Evolutionary conservation across 1,140 invertebrate genomes (phyloP), one percentile per base, ranked within the genome.

Genomic region (Papilio machaon): DNA sequence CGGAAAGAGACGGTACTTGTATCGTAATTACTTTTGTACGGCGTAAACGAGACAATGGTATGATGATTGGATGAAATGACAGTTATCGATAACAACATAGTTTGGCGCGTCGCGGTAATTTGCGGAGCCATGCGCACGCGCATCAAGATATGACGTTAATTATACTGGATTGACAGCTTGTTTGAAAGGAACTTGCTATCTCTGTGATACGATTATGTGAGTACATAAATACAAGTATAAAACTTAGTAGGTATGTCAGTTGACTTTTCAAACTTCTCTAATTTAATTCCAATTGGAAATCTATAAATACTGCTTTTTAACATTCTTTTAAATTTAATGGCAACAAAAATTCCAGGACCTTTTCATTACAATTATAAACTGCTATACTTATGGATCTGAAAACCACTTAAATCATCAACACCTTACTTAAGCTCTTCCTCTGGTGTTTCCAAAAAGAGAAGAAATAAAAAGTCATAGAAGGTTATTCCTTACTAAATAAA

Each of bases 11-110:
- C 83, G 91, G 90, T 90, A 80, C 83, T 91, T 93, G 91, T 86
- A 82, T 74, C 81, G 88, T 91, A 94, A 94, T 93, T 94, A 93
- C 86, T 80, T 81, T 78, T 74, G 86, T 84, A 88, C 87, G 86
- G 91, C 86, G 92, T 90, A 92, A 94, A 91, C 89, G 93, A 91
- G 93, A 93, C 90, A 88, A 87, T 89, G 83, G 84, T 91, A 91
- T 91, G 88, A 90, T 90, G 89, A 91, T 90, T 87, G 88, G 86
- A 79, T 73, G 85, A 88, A 92, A 89, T 91, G 92, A 92, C 91
- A 92, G 89, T 91, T 92, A 92, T 92, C 92, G 89, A 94, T 94
- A 93, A 87, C 88, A 88, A 87, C 84, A 85, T 89, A 88, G 87
- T 88, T 86, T 86, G 85, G 88, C 87, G 86, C 82, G 79, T 82